These are phyloP conservation scores for Achroia grisella DNA, from an alignment of 1,140 invertebrate genomes.

Conservation along the genomic window DNA sequence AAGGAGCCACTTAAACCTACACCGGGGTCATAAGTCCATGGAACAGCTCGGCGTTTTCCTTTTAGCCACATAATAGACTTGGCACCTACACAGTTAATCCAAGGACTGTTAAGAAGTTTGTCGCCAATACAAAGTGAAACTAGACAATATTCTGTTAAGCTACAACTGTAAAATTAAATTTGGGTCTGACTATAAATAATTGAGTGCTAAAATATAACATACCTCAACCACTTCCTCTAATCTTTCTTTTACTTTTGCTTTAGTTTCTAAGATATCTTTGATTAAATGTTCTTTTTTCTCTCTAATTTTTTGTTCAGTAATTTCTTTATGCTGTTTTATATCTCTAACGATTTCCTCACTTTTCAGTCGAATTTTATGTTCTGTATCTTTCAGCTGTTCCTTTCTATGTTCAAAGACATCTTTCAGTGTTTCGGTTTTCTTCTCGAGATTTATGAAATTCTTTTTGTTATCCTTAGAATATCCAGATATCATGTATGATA, in stretches of 20 bases:
- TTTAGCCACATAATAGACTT: too few species aligned
- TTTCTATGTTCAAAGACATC: slow-evolving; percentile 76
- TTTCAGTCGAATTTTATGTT: slow-evolving; percentile 72
- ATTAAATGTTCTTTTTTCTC: slow-evolving; percentile 77
- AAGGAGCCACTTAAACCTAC: too few species aligned
- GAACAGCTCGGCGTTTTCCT: too few species aligned
- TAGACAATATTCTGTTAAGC: too few species aligned
- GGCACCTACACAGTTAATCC: too few species aligned
- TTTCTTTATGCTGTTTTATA: slow-evolving; percentile 72
- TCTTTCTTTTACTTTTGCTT: slow-evolving; percentile 77
- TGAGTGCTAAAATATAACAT: slow-evolving; percentile 15
- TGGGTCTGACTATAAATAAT: slow-evolving; percentile 2
- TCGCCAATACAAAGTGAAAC: too few species aligned
- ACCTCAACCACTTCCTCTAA: slow-evolving; percentile 81
- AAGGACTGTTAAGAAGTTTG: too few species aligned
- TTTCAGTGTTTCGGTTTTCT: slow-evolving; percentile 68
- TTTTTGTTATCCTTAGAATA: slow-evolving; percentile 63
- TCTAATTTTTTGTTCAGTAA: slow-evolving; percentile 70
- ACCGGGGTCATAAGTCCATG: too few species aligned
- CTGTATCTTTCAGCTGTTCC: slow-evolving; percentile 73
- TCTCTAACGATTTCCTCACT: slow-evolving; percentile 74
- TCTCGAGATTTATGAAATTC: slow-evolving; percentile 53
- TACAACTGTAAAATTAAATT: slow-evolving; percentile 4
- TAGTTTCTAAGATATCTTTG: slow-evolving; percentile 80
- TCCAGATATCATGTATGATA: slow-evolving; percentile 33